Evolutionary conservation across 2,797 vertebrate genomes (phyloP), one percentile per base, ranked within the genome.

Genomic region (Chloroceryle amazona): DNA sequence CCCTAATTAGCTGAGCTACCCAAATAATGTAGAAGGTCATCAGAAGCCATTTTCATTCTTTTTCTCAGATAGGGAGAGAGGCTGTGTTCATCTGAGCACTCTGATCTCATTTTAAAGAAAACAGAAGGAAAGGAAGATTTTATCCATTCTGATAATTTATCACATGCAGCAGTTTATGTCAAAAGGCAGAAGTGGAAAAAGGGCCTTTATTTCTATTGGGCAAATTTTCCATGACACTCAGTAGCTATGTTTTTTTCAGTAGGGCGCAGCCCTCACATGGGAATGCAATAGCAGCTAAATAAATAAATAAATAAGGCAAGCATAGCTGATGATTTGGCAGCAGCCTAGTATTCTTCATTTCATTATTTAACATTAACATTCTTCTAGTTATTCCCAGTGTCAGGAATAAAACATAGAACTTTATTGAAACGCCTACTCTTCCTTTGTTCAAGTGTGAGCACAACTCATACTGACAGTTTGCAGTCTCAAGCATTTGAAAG

Each of bases 1-100:
- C 93, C 87, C 89, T 96, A 93, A 95, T 96, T 96, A 97, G 89
- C 83, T 67, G 78, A 93, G 91, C 75, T 97, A 95, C 89, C 75
- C 90, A 94, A 96, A 95, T 96, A 95, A 95, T 46, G 81, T 72
- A 89, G 87, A 85, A 90, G 94, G 95, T 96, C 95, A 94, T 80
- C 90, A 89, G 90, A 94, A 97, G 83, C 86, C 90, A 71, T 95
- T 96, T 95, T 92, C 62, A 58, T 44, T 94, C 84, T 61, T 21
- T 83, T 95, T 93, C 74, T 86, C 90, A 95, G 68, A 93, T 37
- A 73, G 63, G 10, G 37, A 67, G 44, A 86, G 35, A 44, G 22
- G 5, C 49, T 93, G 15, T 76, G 60, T 55, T 95, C 80, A 57
- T 91, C 60, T 66, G 62, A 87, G 54, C 33, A 58, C 51, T 94